A percentile compares a stretch with the other conserved stretches of the same genome.
phyloP scores from a whole-genome alignment of 2,888 invertebrate species.

The Tuberolachnus salignus region DNA sequence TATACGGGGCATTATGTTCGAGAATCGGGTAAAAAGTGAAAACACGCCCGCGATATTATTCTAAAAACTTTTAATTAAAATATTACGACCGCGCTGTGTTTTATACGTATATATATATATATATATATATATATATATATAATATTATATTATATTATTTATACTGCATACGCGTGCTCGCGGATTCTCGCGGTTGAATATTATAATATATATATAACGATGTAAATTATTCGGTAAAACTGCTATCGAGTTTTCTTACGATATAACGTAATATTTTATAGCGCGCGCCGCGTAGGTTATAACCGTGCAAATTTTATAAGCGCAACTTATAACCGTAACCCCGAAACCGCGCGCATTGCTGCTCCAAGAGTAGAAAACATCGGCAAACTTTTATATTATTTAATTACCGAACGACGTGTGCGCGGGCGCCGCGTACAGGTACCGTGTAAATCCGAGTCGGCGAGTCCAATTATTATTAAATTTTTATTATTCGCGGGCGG shows the following conservation, averaged over 20 bases:
- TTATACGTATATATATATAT: background rate
- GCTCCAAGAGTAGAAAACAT: too few species aligned
- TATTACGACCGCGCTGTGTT: background rate
- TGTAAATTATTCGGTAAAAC: slow-evolving; percentile 13
- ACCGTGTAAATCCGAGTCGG: too few species aligned
- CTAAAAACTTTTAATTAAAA: slow-evolving; percentile 40
- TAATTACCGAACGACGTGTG: too few species aligned
- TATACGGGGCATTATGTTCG: too few species aligned
- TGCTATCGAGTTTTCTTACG: slow-evolving; percentile 18
- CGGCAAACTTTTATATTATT: too few species aligned
- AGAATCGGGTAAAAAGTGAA: slow-evolving; percentile 16
- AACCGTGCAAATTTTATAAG: too few species aligned
- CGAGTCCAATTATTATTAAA: too few species aligned
- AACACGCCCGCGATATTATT: slow-evolving; percentile 24
- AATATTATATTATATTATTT: background rate
- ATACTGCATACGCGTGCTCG: background rate
- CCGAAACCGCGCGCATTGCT: background rate
- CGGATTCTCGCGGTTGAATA: background rate
- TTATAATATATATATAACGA: slow-evolving; percentile 3
- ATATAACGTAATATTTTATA: too few species aligned
- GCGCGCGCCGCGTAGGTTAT: too few species aligned
- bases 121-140: too few species aligned
- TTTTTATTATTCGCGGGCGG: too few species aligned
- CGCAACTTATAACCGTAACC: slow-evolving; percentile 11
- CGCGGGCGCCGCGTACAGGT: too few species aligned